Percentiles rank a stretch among this genome's conserved stretches.
Conservation (phyloP, 2,888 invertebrate species). For the Napeogenes inachia region DNA sequence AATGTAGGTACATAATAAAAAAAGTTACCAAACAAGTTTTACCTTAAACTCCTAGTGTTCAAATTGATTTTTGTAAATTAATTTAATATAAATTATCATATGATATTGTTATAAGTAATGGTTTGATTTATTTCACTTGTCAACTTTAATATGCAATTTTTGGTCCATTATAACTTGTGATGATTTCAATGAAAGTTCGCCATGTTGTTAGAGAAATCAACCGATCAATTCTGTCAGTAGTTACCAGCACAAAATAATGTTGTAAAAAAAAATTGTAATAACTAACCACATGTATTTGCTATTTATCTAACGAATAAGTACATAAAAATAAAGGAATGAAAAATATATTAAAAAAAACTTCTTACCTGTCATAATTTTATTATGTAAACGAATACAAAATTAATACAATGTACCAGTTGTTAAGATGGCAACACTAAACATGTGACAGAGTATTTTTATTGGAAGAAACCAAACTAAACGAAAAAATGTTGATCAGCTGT, state of each 20-base stretch:
- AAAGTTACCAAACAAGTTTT: slow-evolving; percentile 31
- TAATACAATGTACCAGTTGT: too few relatives aligned
- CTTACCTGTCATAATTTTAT: too few relatives aligned
- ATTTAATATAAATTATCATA: background rate
- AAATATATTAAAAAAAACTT: too few relatives aligned
- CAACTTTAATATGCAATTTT: slow-evolving; percentile 9
- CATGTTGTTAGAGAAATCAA: slow-evolving; percentile 64
- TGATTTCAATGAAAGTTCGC: slow-evolving; percentile 41
- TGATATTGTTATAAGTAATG: background rate
- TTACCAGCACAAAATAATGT: slow-evolving; percentile 24
- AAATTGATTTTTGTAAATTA: slow-evolving; percentile 3
- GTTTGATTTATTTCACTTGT: background rate
- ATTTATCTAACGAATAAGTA: background rate
- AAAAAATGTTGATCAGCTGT: too few relatives aligned
- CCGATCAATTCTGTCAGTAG: slow-evolving; percentile 38
- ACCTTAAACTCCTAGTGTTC: slow-evolving; percentile 1
- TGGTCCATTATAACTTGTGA: slow-evolving; percentile 16
- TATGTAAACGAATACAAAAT: too few relatives aligned
- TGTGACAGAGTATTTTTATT: too few relatives aligned
- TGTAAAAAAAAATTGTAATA: background rate
- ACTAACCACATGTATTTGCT: background rate
- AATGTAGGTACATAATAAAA: slow-evolving; percentile 10
- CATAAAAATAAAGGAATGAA: too few relatives aligned
- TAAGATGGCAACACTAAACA: too few relatives aligned
- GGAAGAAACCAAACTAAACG: too few relatives aligned